Conservation (phyloP, 35 echinoderm and acorn worm genomes). For the Apostichopus californicus region DNA sequence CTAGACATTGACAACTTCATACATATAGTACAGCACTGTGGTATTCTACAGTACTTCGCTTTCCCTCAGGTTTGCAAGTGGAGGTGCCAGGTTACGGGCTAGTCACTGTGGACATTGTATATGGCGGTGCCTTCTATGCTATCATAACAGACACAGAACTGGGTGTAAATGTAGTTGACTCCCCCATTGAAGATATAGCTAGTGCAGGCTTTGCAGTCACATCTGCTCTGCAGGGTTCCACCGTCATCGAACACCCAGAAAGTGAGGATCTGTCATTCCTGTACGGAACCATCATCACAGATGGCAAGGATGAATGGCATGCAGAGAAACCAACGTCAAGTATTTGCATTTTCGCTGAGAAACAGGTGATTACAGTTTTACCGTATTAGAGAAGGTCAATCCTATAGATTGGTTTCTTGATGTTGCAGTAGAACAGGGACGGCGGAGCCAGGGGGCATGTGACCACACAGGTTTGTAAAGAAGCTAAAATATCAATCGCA, state of each 20-base stretch:
- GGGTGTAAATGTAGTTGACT: conserved; percentile 37
- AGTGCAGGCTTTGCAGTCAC: conserved; percentile 68
- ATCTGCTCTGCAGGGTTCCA: conserved; percentile 61
- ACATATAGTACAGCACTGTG: too few relatives aligned
- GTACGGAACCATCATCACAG: conserved; percentile 93
- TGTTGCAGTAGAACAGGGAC: too few relatives aligned
- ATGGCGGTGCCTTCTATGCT: conserved; percentile 97
- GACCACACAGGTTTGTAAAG: too few relatives aligned
- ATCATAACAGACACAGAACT: conserved; percentile 51
- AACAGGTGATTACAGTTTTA: conserved; percentile 56
- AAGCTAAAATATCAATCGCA: too few relatives aligned
- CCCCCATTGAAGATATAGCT: conserved; percentile 17
- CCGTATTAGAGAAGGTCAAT: too few relatives aligned
- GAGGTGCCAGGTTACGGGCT: conserved; percentile 69
- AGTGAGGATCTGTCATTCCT: conserved; percentile 82
- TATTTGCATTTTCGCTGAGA: conserved; percentile 86
- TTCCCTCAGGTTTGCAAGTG: conserved; percentile 68
- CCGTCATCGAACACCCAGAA: conserved; percentile 71
- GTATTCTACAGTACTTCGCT: too few relatives aligned
- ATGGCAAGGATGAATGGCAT: conserved; percentile 80
- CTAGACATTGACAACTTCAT: too few relatives aligned
- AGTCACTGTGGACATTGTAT: conserved; percentile 79
- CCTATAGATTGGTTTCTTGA: too few relatives aligned
- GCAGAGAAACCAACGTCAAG: conserved; percentile 77
- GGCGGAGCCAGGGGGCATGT: too few relatives aligned